These are phyloP conservation scores for Corella eumyota DNA, from an alignment of 23 tunicate genomes.

Conservation along the genomic window DNA sequence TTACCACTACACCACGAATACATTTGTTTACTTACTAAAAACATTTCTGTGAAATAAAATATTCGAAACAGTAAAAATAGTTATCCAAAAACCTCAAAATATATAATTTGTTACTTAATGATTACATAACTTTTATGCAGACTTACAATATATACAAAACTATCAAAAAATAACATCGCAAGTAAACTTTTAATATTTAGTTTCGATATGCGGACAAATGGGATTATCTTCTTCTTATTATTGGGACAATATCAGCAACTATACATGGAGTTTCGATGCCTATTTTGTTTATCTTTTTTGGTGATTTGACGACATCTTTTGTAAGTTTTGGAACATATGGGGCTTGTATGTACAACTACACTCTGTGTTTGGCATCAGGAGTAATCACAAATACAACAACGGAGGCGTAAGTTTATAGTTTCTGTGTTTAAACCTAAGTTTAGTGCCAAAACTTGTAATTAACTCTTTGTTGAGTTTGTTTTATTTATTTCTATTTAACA, in stretches of 20 bases:
- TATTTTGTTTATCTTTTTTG: conserved; percentile 86
- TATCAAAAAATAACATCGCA: too few species aligned
- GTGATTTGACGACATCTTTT: conserved; percentile 72
- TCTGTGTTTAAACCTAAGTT: too few species aligned
- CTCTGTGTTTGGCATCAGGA: conserved; percentile 10
- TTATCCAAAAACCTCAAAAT: too few species aligned
- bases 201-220: conserved; percentile 61
- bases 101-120: background rate
- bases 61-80: too few species aligned
- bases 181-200: too few species aligned
- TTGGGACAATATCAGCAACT: conserved; percentile 68
- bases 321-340: conserved; percentile 41
- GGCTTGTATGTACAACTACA: conserved; percentile 22
- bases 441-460: too few species aligned
- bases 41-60: too few species aligned
- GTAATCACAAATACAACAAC: conserved; percentile 8
- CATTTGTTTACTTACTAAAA: too few species aligned
- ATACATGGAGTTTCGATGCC: conserved; percentile 89
- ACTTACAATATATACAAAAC: too few species aligned
- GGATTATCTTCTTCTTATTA: conserved; percentile 49
- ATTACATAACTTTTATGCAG: background rate
- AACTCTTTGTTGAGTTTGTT: background rate
- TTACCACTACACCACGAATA: too few species aligned
- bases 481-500: too few species aligned
- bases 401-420: conserved; percentile 10